Evolutionary conservation across 2,888 invertebrate genomes (phyloP).

Genomic region (Drosophila quasianomalipes): DNA sequence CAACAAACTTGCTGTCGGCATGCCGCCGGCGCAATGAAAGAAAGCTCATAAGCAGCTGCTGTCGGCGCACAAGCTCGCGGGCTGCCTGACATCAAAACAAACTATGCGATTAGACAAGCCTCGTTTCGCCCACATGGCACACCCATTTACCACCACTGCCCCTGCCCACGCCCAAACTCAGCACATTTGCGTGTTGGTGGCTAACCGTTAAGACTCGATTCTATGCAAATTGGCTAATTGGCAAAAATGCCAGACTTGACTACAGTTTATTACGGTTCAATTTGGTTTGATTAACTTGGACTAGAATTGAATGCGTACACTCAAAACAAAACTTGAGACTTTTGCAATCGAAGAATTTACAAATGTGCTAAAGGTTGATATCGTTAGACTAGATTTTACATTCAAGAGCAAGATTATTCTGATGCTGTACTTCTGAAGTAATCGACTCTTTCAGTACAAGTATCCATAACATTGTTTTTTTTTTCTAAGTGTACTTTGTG

Average conservation of each 20-base stretch:
- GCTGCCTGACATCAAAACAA: slow-evolving; percentile 58
- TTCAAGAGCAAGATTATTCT: neutral
- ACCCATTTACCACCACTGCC: slow-evolving; percentile 25
- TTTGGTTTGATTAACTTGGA: slow-evolving; percentile 25
- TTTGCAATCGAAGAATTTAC: neutral
- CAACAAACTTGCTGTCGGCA: slow-evolving; percentile 49
- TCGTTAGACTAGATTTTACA: neutral
- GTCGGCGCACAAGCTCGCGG: slow-evolving; percentile 24
- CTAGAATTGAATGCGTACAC: slow-evolving; percentile 5
- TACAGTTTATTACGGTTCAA: slow-evolving; percentile 45
- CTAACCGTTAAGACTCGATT: slow-evolving; percentile 37
- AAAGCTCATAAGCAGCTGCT: slow-evolving; percentile 54
- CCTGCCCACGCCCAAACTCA: neutral
- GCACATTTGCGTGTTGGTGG: slow-evolving; percentile 16
- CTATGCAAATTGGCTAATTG: slow-evolving; percentile 72
- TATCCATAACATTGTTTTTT: neutral
- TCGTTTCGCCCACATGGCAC: slow-evolving; percentile 63
- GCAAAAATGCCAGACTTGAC: slow-evolving; percentile 32
- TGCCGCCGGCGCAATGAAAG: slow-evolving; percentile 37
- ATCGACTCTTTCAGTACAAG: neutral
- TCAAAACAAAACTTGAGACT: neutral
- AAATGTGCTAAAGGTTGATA: neutral
- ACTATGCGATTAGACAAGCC: slow-evolving; percentile 68
- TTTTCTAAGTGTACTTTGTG: slow-evolving; percentile 27
- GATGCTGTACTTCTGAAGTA: neutral